Evolutionary conservation across 2,113 vertebrate species (phyloP).

Genomic region (Naja naja): DNA sequence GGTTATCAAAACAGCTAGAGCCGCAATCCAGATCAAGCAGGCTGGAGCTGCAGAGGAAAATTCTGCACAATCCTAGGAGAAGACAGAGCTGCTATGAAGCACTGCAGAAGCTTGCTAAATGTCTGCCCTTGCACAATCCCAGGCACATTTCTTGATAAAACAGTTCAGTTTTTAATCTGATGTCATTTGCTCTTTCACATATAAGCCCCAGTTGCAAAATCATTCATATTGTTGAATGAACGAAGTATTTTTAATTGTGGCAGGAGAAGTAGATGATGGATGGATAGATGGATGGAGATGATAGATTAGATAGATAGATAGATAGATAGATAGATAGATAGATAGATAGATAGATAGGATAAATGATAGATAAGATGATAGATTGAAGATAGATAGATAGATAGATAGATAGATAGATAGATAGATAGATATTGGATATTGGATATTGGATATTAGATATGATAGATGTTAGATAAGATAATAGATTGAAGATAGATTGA

Average conservation of each 20-base stretch:
- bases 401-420: too few species aligned
- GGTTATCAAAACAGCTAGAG: neutral
- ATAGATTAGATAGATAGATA: too few species aligned
- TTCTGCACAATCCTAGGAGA: neutral
- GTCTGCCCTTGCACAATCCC: neutral
- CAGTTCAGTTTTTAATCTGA: neutral
- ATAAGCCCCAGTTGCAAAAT: neutral
- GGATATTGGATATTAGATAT: too few species aligned
- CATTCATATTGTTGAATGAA: neutral
- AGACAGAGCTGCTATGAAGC: neutral
- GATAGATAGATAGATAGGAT: too few species aligned
- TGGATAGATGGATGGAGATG: neutral
- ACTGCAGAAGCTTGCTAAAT: neutral
- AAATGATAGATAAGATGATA: neutral
- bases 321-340: neutral
- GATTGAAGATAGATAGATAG: neutral
- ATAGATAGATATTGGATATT: too few species aligned
- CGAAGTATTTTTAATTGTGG: neutral
- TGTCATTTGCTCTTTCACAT: neutral
- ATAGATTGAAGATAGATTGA: neutral
- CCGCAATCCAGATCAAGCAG: neutral
- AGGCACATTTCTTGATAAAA: neutral
- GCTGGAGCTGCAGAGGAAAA: neutral
- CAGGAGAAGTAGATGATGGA: neutral
- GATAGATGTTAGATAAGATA: neutral